Percentiles rank a stretch among this genome's conserved stretches.
phyloP scores from a whole-genome alignment of 2,888 invertebrate genomes.

The Hartigia nigra region DNA sequence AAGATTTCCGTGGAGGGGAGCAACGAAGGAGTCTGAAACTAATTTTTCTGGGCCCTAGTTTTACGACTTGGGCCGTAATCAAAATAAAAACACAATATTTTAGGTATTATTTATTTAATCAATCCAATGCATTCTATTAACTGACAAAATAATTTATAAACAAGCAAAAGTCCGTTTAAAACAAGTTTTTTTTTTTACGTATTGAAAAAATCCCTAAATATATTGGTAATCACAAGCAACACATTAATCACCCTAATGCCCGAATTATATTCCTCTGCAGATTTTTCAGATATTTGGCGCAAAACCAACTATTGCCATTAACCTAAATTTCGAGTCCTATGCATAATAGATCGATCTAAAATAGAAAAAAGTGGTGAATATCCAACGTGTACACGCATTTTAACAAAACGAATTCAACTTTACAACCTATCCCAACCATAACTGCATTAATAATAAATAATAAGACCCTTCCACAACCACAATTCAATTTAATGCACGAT shows the following conservation, averaged over 20 bases:
- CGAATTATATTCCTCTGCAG: not conserved
- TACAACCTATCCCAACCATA: not conserved
- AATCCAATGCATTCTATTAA: too few relatives aligned
- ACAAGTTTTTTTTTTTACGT: not conserved
- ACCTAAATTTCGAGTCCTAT: slow-evolving; percentile 38
- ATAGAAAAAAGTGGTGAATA: not conserved
- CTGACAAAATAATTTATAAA: not conserved
- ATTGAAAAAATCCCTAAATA: not conserved
- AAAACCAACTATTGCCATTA: slow-evolving; percentile 41
- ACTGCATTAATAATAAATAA: not conserved
- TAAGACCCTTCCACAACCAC: not conserved
- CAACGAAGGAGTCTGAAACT: slow-evolving; percentile 16
- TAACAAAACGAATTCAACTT: not conserved
- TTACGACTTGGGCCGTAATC: slow-evolving; percentile 14
- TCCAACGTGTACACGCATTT: not conserved
- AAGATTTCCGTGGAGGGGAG: slow-evolving; percentile 58
- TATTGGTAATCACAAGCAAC: not conserved
- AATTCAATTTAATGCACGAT: not conserved
- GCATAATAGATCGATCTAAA: slow-evolving; percentile 22
- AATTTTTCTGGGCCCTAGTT: slow-evolving; percentile 21
- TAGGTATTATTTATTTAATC: too few relatives aligned
- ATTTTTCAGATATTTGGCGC: slow-evolving; percentile 25
- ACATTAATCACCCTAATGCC: not conserved
- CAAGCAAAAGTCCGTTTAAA: not conserved
- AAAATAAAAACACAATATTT: not conserved